Evolutionary conservation across 2,797 vertebrate species (phyloP), one percentile per base, ranked within the genome.

Genomic region (Harpagifer antarcticus): DNA sequence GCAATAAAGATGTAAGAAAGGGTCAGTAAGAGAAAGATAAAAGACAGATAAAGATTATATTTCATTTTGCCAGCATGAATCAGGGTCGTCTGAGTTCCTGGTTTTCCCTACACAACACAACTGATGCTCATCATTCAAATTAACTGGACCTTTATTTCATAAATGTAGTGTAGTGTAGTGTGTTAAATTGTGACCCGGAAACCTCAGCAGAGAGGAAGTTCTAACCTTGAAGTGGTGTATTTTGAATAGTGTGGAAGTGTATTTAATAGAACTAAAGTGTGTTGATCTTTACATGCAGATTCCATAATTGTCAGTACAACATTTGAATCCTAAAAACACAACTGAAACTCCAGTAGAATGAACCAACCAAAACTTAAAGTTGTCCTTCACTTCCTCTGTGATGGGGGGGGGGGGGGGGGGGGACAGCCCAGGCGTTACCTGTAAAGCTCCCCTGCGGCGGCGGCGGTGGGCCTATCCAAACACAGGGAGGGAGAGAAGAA

Each of bases 371-470:
- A 70, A 27, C 67, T 58, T 70, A 43, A 37, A 44, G 47, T 72
- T 47, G 1, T 33, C 68, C 70, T 83, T 49, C 43, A 19, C 42
- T 70, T 77, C 67, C 56, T 45, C 55, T 19, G 48, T 63, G 78
- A 86, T 88, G 71, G 71, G 56, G 68, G 71, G 74, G 83, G 85
- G 6, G 33, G 71, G 71, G 56, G 68, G 71, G 74, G 83, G 85
- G 6, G 33, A 33, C 33, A 37, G 82, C 77, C 76, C 75, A 79
- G 88, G 89, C 64, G 82, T 91, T 93, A 94, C 92, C 93, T 93
- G 93, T 92, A 82, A 91, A 92, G 85, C 90, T 83, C 89, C 89
- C 85, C 83, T 72, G 79, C 89, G 83, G 83, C 64, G 88, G 89
- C 87, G 91, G 91, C 70, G 43, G 81, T 72, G 76, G 80, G 78